Conservation (phyloP, 2,888 invertebrate genomes). For the Tetranychus piercei region DNA sequence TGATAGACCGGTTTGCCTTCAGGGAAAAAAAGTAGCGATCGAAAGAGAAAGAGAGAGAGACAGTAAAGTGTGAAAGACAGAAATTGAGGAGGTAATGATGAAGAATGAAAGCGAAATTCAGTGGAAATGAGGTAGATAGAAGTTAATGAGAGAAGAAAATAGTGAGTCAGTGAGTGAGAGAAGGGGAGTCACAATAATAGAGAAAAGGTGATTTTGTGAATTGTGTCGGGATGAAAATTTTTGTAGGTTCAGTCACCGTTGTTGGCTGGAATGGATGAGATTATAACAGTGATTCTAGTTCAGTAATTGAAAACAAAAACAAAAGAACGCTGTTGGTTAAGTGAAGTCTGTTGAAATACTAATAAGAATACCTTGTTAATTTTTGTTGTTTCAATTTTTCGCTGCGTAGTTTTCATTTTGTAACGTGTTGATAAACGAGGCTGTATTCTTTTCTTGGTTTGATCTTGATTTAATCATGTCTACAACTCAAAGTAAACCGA, state of each 20-base stretch:
- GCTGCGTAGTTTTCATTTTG: too few species aligned
- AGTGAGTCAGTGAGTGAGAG: slow-evolving; percentile 15
- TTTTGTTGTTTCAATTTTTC: too few species aligned
- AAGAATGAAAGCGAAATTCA: too few species aligned
- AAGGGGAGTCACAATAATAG: not conserved
- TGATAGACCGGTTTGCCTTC: not conserved
- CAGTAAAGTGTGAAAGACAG: not conserved
- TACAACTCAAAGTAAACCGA: not conserved
- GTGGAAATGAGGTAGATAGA: not conserved
- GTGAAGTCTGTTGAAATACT: too few species aligned
- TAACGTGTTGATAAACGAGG: too few species aligned
- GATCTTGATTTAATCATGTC: not conserved
- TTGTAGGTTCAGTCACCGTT: not conserved
- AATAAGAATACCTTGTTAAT: too few species aligned
- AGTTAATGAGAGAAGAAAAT: slow-evolving; percentile 12
- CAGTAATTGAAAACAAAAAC: not conserved
- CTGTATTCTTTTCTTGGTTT: not conserved
- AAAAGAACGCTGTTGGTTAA: not conserved
- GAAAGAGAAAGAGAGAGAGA: not conserved
- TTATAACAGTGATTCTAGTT: too few species aligned
- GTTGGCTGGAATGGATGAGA: not conserved
- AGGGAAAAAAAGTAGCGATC: not conserved
- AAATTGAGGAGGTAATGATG: not conserved
- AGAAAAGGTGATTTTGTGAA: not conserved
- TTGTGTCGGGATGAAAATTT: not conserved